Evolutionary conservation across 2,113 vertebrate species (phyloP).

Genomic region (Pao palembangensis): DNA sequence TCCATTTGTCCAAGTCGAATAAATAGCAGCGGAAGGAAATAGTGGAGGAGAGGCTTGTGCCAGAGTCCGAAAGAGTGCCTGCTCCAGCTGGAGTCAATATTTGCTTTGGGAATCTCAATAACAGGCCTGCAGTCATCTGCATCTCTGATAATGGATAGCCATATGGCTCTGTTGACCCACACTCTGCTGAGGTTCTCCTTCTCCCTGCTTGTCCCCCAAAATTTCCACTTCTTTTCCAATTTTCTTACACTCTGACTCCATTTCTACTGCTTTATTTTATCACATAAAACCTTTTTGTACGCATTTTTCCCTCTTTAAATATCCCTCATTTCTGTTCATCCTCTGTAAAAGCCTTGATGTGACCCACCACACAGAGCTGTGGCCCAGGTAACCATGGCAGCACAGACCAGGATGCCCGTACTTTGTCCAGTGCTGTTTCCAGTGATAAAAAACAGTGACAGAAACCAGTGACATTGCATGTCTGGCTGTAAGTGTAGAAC

Average conservation of each 20-base stretch:
- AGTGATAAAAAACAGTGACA: conserved; percentile 44
- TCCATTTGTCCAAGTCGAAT: conserved; percentile 58
- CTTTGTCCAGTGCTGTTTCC: conserved; percentile 58
- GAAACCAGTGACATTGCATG: conserved; percentile 46
- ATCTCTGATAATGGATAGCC: conserved; percentile 80
- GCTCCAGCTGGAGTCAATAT: conserved; percentile 83
- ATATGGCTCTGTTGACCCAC: conserved; percentile 83
- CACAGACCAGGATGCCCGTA: conserved; percentile 59
- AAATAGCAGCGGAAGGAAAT: conserved; percentile 67
- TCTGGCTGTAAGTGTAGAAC: conserved; percentile 28
- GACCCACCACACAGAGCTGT: conserved; percentile 64
- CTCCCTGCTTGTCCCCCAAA: conserved; percentile 27
- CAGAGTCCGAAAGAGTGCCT: conserved; percentile 60
- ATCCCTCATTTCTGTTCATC: conserved; percentile 26
- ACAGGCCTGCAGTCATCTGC: conserved; percentile 81
- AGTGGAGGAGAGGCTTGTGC: conserved; percentile 64
- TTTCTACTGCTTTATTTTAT: neutral
- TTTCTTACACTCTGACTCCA: neutral
- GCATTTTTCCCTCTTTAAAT: conserved; percentile 42
- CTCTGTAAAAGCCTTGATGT: conserved; percentile 60
- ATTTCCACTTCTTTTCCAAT: neutral
- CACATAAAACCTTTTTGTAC: neutral
- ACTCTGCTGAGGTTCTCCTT: conserved; percentile 61
- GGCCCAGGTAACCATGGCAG: conserved; percentile 75
- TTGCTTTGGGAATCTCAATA: conserved; percentile 84